Base-by-base conservation (phyloP, 2,797 vertebrate species). In the Crypturellus tataupa region DNA sequence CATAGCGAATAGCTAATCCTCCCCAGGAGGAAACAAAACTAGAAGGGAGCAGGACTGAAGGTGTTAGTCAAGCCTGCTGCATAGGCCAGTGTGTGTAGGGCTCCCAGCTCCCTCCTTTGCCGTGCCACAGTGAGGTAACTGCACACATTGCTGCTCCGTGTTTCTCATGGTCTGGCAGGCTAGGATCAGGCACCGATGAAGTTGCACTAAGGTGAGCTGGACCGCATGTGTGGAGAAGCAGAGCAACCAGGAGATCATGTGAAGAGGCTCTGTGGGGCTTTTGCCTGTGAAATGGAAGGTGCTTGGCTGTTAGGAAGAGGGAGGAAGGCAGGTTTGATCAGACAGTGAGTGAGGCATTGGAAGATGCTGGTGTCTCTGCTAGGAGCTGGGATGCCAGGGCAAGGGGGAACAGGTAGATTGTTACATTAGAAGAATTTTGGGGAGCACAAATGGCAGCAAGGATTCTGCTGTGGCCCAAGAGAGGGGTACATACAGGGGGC, bases 1-100 rank as follows among this genome's bases (percentile, higher is more conserved):
- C 49, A 35, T 2, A 24, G 24, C 35, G 62, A 8, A 0, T 37
- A 56, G 55, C 20, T 64, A 20, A 14, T 0, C 4, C 6, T 9
- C 14, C 68, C 15, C 42, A 51, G 33, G 68, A 79, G 63, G 47
- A 85, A 82, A 23, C 37, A 33, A 31, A 67, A 63, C 3, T 2
- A 62, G 68, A 80, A 64, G n/a, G n/a, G 12, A 25, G 58, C 13
- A 12, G 47, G 29, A n/a, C 33, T 65, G 75, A 58, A 37, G 3
- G 2, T 5, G 29, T 5, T 87, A 68, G 63, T 24, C 6, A 1
- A 6, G 24, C 14, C 10, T 21, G 49, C 49, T 60, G 63, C 67
- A 42, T 13, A 1, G 4, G 60, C 3, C 47, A 42, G 10, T 6
- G 15, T 4, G 9, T 42, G 21, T 60, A 33, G 40, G 39, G 71